A percentile compares a stretch with the other conserved stretches of the same genome.
Conservation (phyloP, 2,113 vertebrate genomes). For the Orycteropus afer region DNA sequence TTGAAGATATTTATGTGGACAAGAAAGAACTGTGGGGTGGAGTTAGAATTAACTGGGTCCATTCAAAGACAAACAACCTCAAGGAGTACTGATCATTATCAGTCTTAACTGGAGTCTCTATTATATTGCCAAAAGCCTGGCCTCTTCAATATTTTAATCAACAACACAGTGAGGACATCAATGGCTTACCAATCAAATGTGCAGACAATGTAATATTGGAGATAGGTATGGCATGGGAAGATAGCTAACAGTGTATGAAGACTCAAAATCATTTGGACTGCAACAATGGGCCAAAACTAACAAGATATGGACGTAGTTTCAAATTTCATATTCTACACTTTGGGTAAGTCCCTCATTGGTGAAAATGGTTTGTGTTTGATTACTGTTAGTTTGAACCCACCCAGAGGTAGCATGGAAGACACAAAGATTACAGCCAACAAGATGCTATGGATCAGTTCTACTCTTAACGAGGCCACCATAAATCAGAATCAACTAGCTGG, state of each 20-base stretch:
- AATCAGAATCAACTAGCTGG: background rate
- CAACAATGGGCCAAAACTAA: background rate
- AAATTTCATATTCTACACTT: background rate
- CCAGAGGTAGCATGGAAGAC: background rate
- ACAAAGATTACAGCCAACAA: background rate
- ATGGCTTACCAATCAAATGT: background rate
- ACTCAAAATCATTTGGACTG: background rate
- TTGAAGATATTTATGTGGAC: conserved; percentile 16
- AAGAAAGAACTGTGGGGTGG: background rate
- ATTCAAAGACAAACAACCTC: background rate
- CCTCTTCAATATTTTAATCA: background rate
- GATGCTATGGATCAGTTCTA: no score
- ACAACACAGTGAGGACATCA: background rate
- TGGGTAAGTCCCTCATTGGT: background rate
- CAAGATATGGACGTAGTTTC: background rate
- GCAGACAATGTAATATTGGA: background rate
- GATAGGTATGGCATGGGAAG: background rate
- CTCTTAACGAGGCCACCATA: background rate
- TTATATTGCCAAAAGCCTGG: background rate
- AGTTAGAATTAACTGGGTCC: background rate
- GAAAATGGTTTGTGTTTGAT: no score
- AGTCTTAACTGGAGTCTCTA: background rate
- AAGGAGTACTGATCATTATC: background rate
- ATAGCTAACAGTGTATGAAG: background rate
- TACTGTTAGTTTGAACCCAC: background rate